Conservation (phyloP, 2,888 invertebrate genomes). For the Dinocampus coccinellae region DNA sequence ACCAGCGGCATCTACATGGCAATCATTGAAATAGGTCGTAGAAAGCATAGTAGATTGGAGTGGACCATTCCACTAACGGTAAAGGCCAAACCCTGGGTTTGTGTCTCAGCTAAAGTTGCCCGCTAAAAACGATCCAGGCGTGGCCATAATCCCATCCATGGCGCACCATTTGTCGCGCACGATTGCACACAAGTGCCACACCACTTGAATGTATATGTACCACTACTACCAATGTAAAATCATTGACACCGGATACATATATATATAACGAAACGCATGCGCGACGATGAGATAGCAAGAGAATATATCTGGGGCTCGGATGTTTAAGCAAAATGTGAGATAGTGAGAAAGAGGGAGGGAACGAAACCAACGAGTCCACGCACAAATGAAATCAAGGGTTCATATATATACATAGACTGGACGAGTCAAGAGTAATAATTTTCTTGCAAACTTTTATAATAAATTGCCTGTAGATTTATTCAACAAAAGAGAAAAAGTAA, state of each 20-base stretch:
- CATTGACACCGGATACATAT: neutral
- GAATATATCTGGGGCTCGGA: neutral
- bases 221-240: conserved; percentile 23
- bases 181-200: too few species aligned
- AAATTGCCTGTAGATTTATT: neutral
- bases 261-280: conserved; percentile 48
- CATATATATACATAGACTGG: neutral
- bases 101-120: conserved; percentile 65
- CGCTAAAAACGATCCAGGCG: conserved; percentile 57
- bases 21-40: conserved; percentile 69
- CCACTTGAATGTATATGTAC: too few species aligned
- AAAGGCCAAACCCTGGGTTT: conserved; percentile 65
- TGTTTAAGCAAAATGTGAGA: conserved; percentile 12
- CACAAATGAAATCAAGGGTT: neutral
- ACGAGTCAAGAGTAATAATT: neutral
- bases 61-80: conserved; percentile 69
- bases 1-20: conserved; percentile 68
- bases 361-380: too few species aligned
- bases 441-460: neutral
- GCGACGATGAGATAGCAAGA: conserved; percentile 34
- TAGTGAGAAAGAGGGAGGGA: conserved; percentile 20
- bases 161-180: conserved; percentile 38
- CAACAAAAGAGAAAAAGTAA: too few species aligned
- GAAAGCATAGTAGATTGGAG: conserved; percentile 54
- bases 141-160: conserved; percentile 44